These are phyloP conservation scores for Ceuthmochares aereus DNA, from an alignment of 2,113 vertebrate genomes.

Conservation along the genomic window DNA sequence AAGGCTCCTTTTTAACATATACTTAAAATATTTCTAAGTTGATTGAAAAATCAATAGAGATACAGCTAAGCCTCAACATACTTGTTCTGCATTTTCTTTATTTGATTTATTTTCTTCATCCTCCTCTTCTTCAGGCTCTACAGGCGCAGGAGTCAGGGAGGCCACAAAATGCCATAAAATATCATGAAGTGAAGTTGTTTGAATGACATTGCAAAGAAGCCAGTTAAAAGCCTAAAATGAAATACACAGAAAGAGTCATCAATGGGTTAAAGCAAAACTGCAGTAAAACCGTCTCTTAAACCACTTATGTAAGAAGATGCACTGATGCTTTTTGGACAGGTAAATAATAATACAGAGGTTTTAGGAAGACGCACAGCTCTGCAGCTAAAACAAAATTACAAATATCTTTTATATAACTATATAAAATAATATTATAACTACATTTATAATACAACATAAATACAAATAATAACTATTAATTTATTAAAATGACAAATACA, in stretches of 20 bases:
- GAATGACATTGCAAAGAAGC: conserved; percentile 98
- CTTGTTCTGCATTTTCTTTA: conserved; percentile 94
- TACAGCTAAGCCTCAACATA: conserved; percentile 39
- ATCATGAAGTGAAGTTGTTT: conserved; percentile 97
- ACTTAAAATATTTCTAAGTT: background rate
- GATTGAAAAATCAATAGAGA: background rate
- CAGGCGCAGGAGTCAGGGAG: conserved; percentile 93
- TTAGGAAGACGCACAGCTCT: background rate
- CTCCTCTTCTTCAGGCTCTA: conserved; percentile 95
- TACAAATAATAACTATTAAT: too few relatives aligned
- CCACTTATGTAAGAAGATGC: background rate
- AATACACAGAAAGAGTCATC: background rate
- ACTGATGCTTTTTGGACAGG: background rate
- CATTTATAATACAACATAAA: too few relatives aligned
- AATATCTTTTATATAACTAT: too few relatives aligned
- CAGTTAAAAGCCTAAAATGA: conserved; percentile 94
- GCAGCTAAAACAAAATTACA: background rate
- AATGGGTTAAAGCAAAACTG: background rate
- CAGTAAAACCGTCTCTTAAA: background rate
- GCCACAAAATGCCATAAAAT: conserved; percentile 99
- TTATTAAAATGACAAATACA: background rate
- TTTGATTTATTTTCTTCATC: conserved; percentile 96
- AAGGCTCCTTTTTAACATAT: background rate
- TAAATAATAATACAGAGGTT: background rate
- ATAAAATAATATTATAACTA: too few relatives aligned